Percentiles rank a stretch among this genome's conserved stretches.
Evolutionary conservation across 2,113 vertebrate genomes (phyloP).

Genomic region (Cryptomyrus ogoouensis): DNA sequence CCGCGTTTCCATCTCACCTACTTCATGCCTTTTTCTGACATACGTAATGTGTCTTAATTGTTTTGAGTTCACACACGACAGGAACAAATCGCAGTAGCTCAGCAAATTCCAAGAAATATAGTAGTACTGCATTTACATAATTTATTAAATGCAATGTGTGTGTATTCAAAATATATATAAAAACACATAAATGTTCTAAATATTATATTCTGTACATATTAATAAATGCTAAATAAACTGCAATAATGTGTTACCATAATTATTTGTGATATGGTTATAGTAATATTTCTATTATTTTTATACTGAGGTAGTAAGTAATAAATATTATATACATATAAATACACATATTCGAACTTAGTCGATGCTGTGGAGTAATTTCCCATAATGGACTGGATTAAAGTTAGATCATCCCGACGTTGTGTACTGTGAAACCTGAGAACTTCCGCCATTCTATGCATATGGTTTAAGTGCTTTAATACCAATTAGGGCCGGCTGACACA

Average conservation of each 20-base stretch:
- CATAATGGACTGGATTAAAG: slow-evolving; percentile 31
- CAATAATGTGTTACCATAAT: neutral
- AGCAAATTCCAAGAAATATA: neutral
- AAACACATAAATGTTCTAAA: neutral
- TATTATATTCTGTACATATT: neutral
- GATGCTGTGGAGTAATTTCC: slow-evolving; percentile 23
- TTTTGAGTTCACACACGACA: neutral
- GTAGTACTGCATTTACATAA: neutral
- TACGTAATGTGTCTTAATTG: neutral
- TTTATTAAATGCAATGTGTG: neutral
- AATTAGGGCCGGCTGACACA: slow-evolving; percentile 99
- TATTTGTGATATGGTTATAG: neutral
- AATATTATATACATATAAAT: neutral
- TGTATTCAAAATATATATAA: neutral
- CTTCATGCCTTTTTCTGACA: neutral
- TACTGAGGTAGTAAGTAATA: neutral
- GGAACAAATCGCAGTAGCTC: neutral
- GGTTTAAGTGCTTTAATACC: slow-evolving; percentile 98
- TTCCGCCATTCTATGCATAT: slow-evolving; percentile 91
- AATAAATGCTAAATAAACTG: neutral
- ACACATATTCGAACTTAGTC: neutral
- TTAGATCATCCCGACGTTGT: slow-evolving; percentile 54
- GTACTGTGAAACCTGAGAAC: slow-evolving; percentile 87
- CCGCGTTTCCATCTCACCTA: neutral
- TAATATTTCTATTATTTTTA: neutral